Evolutionary conservation across 64 coral and sea anemone genomes (phyloP).

Genomic region (Actinia tenebrosa): DNA sequence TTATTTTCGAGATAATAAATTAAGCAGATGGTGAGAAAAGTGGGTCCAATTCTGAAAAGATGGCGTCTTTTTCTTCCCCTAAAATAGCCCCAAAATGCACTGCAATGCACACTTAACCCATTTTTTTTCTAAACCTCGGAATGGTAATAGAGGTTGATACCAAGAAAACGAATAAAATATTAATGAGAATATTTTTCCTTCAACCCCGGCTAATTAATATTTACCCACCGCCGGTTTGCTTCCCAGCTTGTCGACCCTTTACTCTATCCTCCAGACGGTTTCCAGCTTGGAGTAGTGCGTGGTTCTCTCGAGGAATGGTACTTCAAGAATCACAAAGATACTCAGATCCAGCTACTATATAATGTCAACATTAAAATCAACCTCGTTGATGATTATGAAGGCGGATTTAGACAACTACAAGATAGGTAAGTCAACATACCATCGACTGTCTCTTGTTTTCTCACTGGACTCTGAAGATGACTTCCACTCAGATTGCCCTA

Average conservation of each 20-base stretch:
- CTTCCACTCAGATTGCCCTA: too few relatives aligned
- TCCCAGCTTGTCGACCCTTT: conserved; percentile 34
- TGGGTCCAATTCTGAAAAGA: too few relatives aligned
- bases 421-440: background rate
- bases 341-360: conserved; percentile 41
- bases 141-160: background rate
- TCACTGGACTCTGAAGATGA: too few relatives aligned
- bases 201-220: too few relatives aligned
- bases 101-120: too few relatives aligned
- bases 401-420: conserved; percentile 34
- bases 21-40: too few relatives aligned
- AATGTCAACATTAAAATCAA: conserved; percentile 46
- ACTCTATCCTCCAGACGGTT: conserved; percentile 42
- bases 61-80: too few relatives aligned
- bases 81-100: too few relatives aligned
- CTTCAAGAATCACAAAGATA: conserved; percentile 65
- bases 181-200: too few relatives aligned
- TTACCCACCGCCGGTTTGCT: background rate
- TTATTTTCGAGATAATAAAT: too few relatives aligned
- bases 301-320: conserved; percentile 48
- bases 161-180: too few relatives aligned
- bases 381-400: conserved; percentile 44
- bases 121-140: too few relatives aligned
- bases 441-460: background rate
- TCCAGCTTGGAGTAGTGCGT: conserved; percentile 41